Conservation (phyloP, 2,797 vertebrate genomes). For the Rhinoraja longicauda region DNA sequence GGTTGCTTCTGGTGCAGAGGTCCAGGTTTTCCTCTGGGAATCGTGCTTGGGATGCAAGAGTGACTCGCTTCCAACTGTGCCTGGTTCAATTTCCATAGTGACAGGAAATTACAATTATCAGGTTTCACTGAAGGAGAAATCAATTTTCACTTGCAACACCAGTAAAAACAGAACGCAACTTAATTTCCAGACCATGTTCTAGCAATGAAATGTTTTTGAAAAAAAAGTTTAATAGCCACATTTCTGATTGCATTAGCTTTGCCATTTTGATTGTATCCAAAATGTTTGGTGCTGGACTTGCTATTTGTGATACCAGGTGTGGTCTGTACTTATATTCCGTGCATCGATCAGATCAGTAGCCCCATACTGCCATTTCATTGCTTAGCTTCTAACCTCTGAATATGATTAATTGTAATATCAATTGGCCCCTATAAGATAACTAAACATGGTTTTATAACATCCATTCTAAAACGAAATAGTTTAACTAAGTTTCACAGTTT, state of each 20-base stretch:
- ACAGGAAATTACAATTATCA: no score
- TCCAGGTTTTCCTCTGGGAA: no score
- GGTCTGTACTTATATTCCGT: neutral
- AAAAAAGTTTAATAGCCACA: neutral
- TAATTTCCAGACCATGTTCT: neutral
- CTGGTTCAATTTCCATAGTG: no score
- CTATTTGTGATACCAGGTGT: neutral
- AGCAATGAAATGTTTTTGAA: neutral
- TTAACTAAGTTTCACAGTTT: neutral
- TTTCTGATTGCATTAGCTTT: slow-evolving; percentile 7
- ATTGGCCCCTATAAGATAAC: neutral
- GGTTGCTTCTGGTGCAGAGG: no score
- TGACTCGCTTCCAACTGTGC: no score
- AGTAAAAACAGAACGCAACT: no score
- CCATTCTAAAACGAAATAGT: neutral
- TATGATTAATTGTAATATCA: neutral
- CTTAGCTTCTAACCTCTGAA: slow-evolving; percentile 13
- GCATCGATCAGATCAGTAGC: neutral
- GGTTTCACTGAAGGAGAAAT: no score
- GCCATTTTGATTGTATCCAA: neutral
- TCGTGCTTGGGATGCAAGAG: no score
- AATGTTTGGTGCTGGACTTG: neutral
- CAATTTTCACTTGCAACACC: no score
- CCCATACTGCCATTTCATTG: neutral
- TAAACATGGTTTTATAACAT: neutral